Evolutionary conservation across 2,888 invertebrate species (phyloP).

Genomic region (Orchestes rusci): DNA sequence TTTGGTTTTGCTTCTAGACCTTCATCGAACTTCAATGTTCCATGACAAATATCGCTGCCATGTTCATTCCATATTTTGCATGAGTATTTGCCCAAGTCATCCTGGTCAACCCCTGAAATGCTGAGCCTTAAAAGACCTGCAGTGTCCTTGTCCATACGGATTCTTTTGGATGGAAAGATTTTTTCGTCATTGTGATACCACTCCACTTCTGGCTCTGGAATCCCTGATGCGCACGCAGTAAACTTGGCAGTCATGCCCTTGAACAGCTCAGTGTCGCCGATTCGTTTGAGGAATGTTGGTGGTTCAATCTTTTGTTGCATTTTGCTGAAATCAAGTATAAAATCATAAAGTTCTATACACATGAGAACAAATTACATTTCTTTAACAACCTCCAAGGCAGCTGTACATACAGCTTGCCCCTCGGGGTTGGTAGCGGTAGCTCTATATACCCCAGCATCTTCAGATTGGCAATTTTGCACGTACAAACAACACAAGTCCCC

Average conservation of each 20-base stretch:
- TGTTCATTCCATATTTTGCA: slow-evolving; percentile 78
- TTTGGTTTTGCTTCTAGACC: slow-evolving; percentile 57
- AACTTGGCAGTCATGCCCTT: slow-evolving; percentile 86
- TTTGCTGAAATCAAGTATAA: slow-evolving; percentile 48
- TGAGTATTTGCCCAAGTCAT: slow-evolving; percentile 79
- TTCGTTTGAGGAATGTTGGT: slow-evolving; percentile 81
- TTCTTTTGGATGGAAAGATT: slow-evolving; percentile 74
- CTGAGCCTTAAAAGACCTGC: slow-evolving; percentile 77
- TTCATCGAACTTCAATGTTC: slow-evolving; percentile 66
- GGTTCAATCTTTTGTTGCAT: slow-evolving; percentile 70
- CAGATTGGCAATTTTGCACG: slow-evolving; percentile 58
- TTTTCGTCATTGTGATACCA: slow-evolving; percentile 77
- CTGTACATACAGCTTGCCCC: slow-evolving; percentile 70
- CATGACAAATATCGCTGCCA: slow-evolving; percentile 75
- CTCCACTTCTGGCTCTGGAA: slow-evolving; percentile 82
- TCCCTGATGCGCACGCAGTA: slow-evolving; percentile 84
- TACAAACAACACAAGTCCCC: slow-evolving; percentile 74
- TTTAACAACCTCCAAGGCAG: slow-evolving; percentile 68
- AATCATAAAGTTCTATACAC: not conserved
- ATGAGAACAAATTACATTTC: slow-evolving; percentile 80
- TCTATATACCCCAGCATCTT: slow-evolving; percentile 67
- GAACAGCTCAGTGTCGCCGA: slow-evolving; percentile 81
- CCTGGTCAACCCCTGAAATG: slow-evolving; percentile 67
- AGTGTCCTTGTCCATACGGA: slow-evolving; percentile 73
- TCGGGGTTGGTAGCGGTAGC: slow-evolving; percentile 75